Base-by-base conservation (phyloP, 2,113 vertebrate genomes). In the Sclerurus mexicanus region DNA sequence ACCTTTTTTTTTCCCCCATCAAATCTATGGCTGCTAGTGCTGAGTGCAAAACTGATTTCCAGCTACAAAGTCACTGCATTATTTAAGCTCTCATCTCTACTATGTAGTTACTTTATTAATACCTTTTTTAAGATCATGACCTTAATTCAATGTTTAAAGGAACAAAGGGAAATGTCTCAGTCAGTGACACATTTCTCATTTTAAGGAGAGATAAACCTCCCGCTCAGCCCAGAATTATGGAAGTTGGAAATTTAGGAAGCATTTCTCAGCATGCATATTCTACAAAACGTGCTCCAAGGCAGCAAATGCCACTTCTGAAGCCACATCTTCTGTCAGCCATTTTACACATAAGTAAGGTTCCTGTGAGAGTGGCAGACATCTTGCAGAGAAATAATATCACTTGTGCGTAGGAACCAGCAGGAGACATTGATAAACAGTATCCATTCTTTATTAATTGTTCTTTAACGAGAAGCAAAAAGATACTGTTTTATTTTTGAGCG, bases 121-220 rank as follows among this genome's bases (percentile, higher is more conserved):
- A 92, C 39, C 62, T 87, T 75, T 78, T 86, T 72, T 75, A 94
- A 95, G 91, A 95, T 92, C 85, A 80, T 83, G 80, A 89, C 87
- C 92, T 95, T 89, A 95, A 92, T 89, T 89, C 88, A 94, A 25
- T 56, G 71, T 80, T 96, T 89, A 95, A 95, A 95, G 49, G 75
- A 94, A 92, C 78, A 94, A 92, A 85, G 42, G 72, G n/a, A 92
- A 88, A 92, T 73, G 76, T 58, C 89, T 95, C 89, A 71, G 67
- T 39, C 47, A 66, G 53, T 75, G 89, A 79, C 53, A 72, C 10
- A 39, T 89, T 94, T 86, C 55, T 90, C 50, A 64, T 93, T 89
- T 95, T 77, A 85, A 93, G 67, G 58, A 67, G 49, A 95, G 67
- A 80, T 31, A 94, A 95, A 83, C 76, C 66, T 44, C 42, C 76